Conservation (phyloP, 2,888 invertebrate species). For the Acronicta leporina region DNA sequence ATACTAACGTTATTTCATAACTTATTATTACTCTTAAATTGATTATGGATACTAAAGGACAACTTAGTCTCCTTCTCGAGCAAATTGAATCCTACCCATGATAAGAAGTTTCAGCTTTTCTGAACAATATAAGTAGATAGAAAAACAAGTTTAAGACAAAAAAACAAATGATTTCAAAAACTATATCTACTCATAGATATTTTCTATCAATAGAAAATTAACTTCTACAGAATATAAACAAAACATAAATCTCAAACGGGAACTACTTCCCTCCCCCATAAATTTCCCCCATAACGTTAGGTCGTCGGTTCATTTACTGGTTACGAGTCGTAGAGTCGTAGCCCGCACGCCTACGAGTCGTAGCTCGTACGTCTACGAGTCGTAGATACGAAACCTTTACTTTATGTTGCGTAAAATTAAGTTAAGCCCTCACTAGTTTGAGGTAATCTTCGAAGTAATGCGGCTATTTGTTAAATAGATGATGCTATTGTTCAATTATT, state of each 20-base stretch:
- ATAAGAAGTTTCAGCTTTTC: not conserved
- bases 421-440: slow-evolving; percentile 40
- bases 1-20: too few species aligned
- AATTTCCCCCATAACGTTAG: slow-evolving; percentile 52
- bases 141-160: not conserved
- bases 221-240: slow-evolving; percentile 38
- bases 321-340: slow-evolving; percentile 10
- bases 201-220: slow-evolving; percentile 20
- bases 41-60: too few species aligned
- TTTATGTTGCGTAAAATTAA: slow-evolving; percentile 60
- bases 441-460: slow-evolving; percentile 26
- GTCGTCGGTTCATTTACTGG: slow-evolving; percentile 55
- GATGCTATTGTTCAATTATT: not conserved
- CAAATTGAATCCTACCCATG: too few species aligned
- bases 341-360: slow-evolving; percentile 13
- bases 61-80: too few species aligned
- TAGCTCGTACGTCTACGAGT: slow-evolving; percentile 14
- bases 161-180: not conserved
- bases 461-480: slow-evolving; percentile 26
- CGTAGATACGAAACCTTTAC: slow-evolving; percentile 45
- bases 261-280: slow-evolving; percentile 44
- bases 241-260: slow-evolving; percentile 44
- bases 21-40: too few species aligned
- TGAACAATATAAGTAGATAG: not conserved
- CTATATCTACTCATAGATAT: too few species aligned